A percentile compares a stretch with the other conserved stretches of the same genome.
Evolutionary conservation across 2,113 vertebrate species (phyloP).

Genomic region (Oncorhynchus gorbuscha): DNA sequence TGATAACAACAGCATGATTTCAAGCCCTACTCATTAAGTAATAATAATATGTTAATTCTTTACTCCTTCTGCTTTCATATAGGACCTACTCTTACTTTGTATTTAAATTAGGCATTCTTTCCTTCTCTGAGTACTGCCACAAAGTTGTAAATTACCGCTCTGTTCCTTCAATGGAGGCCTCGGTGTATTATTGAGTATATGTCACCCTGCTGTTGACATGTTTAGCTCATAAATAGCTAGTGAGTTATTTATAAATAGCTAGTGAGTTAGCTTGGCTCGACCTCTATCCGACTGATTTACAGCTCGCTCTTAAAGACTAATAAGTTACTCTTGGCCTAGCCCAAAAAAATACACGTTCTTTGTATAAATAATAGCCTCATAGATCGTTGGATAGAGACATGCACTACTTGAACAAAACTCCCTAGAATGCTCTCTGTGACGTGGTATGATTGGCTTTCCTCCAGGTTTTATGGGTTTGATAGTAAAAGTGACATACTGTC

Average conservation of each 20-base stretch:
- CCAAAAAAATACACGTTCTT: slow-evolving; percentile 26
- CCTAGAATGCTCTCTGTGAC: slow-evolving; percentile 15
- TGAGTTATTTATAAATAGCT: slow-evolving; percentile 1
- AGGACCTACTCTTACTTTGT: background rate
- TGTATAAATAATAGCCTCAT: background rate
- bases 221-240: slow-evolving; percentile 18
- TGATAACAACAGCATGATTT: background rate
- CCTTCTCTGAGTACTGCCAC: background rate
- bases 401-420: background rate
- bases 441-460: background rate
- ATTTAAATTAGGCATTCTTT: background rate
- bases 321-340: slow-evolving; percentile 5
- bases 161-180: slow-evolving; percentile 10
- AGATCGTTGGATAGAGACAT: background rate
- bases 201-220: background rate
- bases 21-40: background rate
- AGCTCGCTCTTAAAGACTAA: slow-evolving; percentile 23
- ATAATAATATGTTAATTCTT: background rate
- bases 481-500: slow-evolving; percentile 14
- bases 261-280: background rate
- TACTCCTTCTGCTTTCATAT: background rate
- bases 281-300: slow-evolving; percentile 24
- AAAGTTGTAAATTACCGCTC: background rate
- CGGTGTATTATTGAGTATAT: slow-evolving; percentile 11
- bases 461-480: slow-evolving; percentile 12